Conservation (phyloP, 2,888 invertebrate genomes). For the Heliothis peltigera region DNA sequence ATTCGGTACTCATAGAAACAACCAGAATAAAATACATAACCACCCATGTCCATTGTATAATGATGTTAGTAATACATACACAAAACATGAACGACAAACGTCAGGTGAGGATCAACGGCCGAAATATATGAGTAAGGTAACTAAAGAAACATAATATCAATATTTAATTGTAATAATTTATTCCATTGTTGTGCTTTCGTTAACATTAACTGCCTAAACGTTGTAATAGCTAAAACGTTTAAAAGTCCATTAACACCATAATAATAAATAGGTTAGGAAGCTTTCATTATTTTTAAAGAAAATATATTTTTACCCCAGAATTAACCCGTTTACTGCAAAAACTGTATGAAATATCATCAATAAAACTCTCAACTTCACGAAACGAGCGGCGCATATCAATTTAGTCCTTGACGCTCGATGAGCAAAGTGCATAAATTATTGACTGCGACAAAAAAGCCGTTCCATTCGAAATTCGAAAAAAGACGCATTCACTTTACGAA, state of each 20-base stretch:
- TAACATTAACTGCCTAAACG: not conserved
- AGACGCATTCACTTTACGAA: conserved; percentile 29
- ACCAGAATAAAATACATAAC: too few species aligned
- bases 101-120: not conserved
- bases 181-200: not conserved
- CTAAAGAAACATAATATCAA: not conserved
- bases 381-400: conserved; percentile 30
- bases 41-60: too few species aligned
- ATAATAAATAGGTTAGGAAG: not conserved
- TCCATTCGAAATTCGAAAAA: conserved; percentile 40
- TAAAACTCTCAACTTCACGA: conserved; percentile 28
- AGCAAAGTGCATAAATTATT: conserved; percentile 51
- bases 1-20: too few species aligned
- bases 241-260: conserved; percentile 1
- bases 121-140: not conserved
- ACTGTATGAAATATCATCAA: conserved; percentile 13
- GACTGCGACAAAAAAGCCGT: conserved; percentile 28
- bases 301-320: not conserved
- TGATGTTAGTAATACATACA: too few species aligned
- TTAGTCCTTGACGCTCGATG: conserved; percentile 31
- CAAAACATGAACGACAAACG: not conserved
- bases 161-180: not conserved
- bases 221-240: not conserved
- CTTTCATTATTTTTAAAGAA: not conserved
- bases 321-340: not conserved